Base-by-base conservation (phyloP, 2,113 vertebrate genomes). In the Corvus moneduloides region DNA sequence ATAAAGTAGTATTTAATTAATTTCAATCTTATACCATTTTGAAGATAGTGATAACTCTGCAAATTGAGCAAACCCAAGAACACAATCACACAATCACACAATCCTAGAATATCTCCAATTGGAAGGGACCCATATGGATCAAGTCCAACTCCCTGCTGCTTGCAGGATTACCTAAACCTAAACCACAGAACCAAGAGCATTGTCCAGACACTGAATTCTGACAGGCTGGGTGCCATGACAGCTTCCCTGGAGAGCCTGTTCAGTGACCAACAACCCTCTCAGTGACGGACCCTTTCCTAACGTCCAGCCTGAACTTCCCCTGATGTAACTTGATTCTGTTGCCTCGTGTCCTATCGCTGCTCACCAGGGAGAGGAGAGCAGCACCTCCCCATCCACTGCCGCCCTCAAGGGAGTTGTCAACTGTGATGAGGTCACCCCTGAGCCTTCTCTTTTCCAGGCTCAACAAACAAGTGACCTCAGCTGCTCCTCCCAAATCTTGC, bases 1-100 rank as follows among this genome's bases (percentile, higher is more conserved):
- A 72, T 49, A 84, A 86, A 95, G 91, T 72, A 94, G 56, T 30
- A 94, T 82, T 88, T 68, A 54, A 77, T 90, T 76, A 63, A 88
- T 92, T 97, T 96, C 16, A 82, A 84, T 90, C 37, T 93, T 90
- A 76, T 58, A 87, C 41, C 59, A 54, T 73, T 85, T 90, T 93
- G 54, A 96, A 81, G 75, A 61, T 39, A 30, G 41, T 82, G 39
- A 68, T 79, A 55, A 89, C 41, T 95, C 59, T 24, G 26, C 43
- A 96, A 78, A 54, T 39, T 11, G 5, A 90, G 43, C 55, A 93
- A 64, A 84, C 52, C 44, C 81, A 81, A 92, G 44, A 44, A 73
- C 0, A 59, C 22, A 81, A 37, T 32, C 27, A 67, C 10, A 79
- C 35, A 94, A 30, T 51, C 28, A 68, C 2, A 64, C 37, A 71